A percentile compares a stretch with the other conserved stretches of the same genome.
These are phyloP conservation scores for Euzetes globulus DNA, from an alignment of 2,888 invertebrate species.

Conservation along the genomic window DNA sequence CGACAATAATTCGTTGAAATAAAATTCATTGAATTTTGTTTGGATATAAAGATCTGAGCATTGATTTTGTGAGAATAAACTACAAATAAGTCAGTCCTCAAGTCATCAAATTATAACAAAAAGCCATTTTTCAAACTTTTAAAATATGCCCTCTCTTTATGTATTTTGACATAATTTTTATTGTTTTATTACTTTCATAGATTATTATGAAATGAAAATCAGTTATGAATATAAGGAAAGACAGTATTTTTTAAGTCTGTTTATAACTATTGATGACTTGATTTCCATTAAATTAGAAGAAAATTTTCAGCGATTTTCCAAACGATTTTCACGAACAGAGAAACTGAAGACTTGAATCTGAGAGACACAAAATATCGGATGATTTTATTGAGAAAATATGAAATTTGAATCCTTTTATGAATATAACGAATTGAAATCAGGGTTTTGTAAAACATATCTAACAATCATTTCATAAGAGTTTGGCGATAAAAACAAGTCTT, in stretches of 20 bases:
- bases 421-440: neutral
- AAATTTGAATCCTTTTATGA: neutral
- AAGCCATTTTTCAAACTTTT: neutral
- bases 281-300: constrained; percentile 6
- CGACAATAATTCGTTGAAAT: neutral
- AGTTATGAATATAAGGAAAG: neutral
- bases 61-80: neutral
- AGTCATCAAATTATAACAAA: neutral
- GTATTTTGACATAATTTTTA: neutral
- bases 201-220: neutral
- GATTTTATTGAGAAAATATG: neutral
- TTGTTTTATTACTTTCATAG: neutral
- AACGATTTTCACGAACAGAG: too few species aligned
- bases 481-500: constrained; percentile 27
- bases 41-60: neutral
- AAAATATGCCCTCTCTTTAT: neutral
- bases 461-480: neutral
- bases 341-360: neutral
- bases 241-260: too few species aligned
- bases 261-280: neutral
- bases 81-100: neutral
- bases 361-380: neutral
- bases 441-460: neutral
- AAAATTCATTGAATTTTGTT: neutral
- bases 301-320: neutral